Evolutionary conservation across 2,888 invertebrate genomes (phyloP).

Genomic region (Megaustenia siamemsis): DNA sequence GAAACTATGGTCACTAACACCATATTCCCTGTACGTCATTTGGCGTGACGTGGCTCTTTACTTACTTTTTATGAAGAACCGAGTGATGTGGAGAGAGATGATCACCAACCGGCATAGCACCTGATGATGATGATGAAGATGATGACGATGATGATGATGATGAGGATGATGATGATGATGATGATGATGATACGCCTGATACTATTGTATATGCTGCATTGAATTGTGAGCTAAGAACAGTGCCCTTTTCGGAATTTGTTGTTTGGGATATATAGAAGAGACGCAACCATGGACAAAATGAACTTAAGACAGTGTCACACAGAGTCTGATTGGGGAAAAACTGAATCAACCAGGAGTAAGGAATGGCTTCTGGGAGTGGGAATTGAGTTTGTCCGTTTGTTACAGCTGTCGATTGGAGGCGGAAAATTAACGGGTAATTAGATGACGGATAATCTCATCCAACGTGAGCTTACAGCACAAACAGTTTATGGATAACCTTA

Average conservation of each 20-base stretch:
- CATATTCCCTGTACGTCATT: no score
- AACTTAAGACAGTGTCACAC: background rate
- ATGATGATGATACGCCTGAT: no score
- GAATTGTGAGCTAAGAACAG: no score
- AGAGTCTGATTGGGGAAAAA: constrained; percentile 5
- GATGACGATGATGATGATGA: no score
- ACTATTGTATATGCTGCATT: no score
- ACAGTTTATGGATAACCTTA: background rate
- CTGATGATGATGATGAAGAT: no score
- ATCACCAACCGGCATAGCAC: no score
- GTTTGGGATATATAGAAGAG: background rate
- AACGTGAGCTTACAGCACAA: background rate
- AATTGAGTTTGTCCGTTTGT: constrained; percentile 21
- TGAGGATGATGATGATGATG: no score
- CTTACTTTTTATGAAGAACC: no score
- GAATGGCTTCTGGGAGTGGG: background rate
- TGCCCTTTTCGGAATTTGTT: background rate
- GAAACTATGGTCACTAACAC: no score
- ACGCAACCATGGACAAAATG: background rate
- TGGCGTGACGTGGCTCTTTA: no score
- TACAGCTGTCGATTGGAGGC: background rate
- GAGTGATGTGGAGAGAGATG: no score
- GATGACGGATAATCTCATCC: background rate
- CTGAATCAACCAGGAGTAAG: background rate
- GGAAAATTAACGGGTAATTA: constrained; percentile 2